A percentile compares a stretch with the other conserved stretches of the same genome.
phyloP scores from a whole-genome alignment of 2,113 vertebrate genomes.

The Cottus gobio region DNA sequence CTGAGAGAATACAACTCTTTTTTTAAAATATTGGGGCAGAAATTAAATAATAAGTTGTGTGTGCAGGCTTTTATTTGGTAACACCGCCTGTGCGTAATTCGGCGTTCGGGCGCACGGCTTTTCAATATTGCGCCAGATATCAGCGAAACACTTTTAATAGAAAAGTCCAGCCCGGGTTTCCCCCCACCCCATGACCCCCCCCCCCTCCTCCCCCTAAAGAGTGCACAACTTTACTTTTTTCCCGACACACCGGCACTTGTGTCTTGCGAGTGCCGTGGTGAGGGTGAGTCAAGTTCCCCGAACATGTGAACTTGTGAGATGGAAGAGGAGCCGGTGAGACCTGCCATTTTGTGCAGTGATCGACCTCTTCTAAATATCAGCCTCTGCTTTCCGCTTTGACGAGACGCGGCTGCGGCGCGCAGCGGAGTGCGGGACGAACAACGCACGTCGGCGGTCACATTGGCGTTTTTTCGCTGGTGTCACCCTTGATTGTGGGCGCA shows the following conservation, averaged over 20 bases:
- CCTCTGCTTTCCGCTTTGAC: constrained; percentile 82
- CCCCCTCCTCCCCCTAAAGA: constrained; percentile 25
- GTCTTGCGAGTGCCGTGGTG: constrained; percentile 44
- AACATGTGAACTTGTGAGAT: constrained; percentile 87
- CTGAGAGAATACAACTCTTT: background rate
- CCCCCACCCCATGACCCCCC: background rate
- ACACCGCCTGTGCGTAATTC: constrained; percentile 51
- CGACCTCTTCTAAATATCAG: constrained; percentile 86
- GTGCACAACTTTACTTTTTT: constrained; percentile 72
- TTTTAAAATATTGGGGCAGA: background rate
- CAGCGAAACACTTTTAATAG: background rate
- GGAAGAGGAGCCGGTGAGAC: constrained; percentile 88
- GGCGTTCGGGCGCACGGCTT: constrained; percentile 27
- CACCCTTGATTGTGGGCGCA: background rate
- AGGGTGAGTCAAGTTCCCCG: constrained; percentile 81
- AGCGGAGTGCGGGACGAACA: constrained; percentile 65
- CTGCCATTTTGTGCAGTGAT: constrained; percentile 95
- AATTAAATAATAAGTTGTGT: constrained; percentile 1
- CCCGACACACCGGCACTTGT: constrained; percentile 46
- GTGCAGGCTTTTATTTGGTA: constrained; percentile 7
- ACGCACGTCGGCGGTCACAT: constrained; percentile 38
- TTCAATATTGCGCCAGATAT: constrained; percentile 17
- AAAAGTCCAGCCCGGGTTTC: constrained; percentile 53
- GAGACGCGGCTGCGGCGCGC: constrained; percentile 84
- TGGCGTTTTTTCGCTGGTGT: constrained; percentile 21